Percentiles rank a stretch among this genome's conserved stretches.
These are phyloP conservation scores for Ctenomys sociabilis DNA, from an alignment of 2,113 vertebrate genomes.

Conservation along the genomic window DNA sequence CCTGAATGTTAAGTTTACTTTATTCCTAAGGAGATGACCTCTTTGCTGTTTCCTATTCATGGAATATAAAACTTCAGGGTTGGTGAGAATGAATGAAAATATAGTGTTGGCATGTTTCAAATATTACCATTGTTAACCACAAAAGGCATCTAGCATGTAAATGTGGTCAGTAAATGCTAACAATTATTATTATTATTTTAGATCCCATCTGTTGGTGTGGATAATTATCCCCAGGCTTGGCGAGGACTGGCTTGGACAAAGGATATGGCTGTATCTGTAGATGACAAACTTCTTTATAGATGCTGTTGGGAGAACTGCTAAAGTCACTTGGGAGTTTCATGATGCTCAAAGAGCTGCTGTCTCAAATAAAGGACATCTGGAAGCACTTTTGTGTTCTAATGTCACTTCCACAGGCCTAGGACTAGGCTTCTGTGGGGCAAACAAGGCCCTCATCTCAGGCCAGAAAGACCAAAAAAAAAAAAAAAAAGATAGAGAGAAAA, in stretches of 20 bases:
- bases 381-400: not conserved
- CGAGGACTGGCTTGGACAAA: not conserved
- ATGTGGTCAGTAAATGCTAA: not conserved
- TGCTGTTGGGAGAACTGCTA: not conserved
- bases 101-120: not conserved
- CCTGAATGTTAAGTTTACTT: not conserved
- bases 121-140: not conserved
- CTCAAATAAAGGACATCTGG: not conserved
- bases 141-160: not conserved
- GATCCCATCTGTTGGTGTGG: not conserved
- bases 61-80: not conserved
- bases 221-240: accelerated
- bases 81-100: not conserved
- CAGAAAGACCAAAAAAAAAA: not conserved
- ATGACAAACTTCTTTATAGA: not conserved
- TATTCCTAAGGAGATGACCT: not conserved
- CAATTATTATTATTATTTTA: not conserved
- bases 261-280: accelerated
- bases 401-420: not conserved
- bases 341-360: not conserved
- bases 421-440: not conserved
- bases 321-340: not conserved
- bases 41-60: not conserved
- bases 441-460: not conserved
- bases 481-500: not conserved